These are phyloP conservation scores for Chaunax sp. DNA, from an alignment of 2,797 vertebrate species.

Conservation along the genomic window DNA sequence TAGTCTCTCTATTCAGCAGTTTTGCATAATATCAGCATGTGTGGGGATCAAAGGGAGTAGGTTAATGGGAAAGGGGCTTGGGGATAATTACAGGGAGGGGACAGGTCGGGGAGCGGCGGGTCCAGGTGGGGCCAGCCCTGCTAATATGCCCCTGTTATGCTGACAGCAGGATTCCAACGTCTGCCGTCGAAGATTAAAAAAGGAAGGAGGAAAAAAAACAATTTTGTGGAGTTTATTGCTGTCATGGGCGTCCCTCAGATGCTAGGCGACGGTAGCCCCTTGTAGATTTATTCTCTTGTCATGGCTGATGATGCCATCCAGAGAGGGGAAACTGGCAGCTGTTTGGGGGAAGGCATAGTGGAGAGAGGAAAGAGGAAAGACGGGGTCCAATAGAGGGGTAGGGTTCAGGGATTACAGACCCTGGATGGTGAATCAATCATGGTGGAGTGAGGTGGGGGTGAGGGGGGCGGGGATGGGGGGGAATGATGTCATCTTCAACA, in stretches of 20 bases:
- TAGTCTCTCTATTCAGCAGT: conserved; percentile 85
- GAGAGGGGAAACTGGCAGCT: conserved; percentile 62
- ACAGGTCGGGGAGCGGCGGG: conserved; percentile 80
- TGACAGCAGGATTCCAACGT: conserved; percentile 87
- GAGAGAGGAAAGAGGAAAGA: conserved; percentile 24
- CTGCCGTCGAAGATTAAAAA: conserved; percentile 83
- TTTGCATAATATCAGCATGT: conserved; percentile 90
- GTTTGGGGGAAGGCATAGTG: conserved; percentile 42
- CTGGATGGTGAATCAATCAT: conserved; percentile 76
- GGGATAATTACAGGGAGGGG: conserved; percentile 89
- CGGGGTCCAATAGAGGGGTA: conserved; percentile 55
- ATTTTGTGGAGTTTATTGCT: conserved; percentile 80
- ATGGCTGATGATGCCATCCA: conserved; percentile 75
- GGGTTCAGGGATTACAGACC: conserved; percentile 79
- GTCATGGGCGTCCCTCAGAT: conserved; percentile 69
- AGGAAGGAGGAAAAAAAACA: conserved; percentile 54
- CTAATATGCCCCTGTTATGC: conserved; percentile 89
- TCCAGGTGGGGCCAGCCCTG: conserved; percentile 81
- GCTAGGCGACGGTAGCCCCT: conserved; percentile 53
- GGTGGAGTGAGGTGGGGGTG: conserved; percentile 43
- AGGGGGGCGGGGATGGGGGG: conserved; percentile 25
- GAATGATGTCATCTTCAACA: conserved; percentile 53
- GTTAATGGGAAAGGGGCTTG: conserved; percentile 87
- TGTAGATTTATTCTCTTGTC: conserved; percentile 82
- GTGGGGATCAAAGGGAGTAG: conserved; percentile 90